Evolutionary conservation across 2,888 invertebrate genomes (phyloP).

Genomic region (Busseola fusca): DNA sequence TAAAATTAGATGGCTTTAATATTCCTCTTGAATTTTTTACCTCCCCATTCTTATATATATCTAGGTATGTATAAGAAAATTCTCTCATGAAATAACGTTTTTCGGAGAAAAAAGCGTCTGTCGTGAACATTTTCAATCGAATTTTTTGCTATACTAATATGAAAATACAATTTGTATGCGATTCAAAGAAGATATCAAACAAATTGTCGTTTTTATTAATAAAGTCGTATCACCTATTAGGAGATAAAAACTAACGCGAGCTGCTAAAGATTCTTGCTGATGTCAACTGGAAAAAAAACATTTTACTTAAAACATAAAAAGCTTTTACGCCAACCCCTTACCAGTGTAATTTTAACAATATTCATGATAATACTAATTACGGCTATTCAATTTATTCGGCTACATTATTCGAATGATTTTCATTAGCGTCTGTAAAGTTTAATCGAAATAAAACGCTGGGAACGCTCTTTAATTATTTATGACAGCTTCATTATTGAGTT

Average conservation of each 20-base stretch:
- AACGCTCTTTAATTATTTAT: slow-evolving; percentile 58
- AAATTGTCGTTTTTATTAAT: slow-evolving; percentile 9
- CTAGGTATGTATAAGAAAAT: not conserved
- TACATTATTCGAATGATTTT: slow-evolving; percentile 52
- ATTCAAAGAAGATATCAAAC: slow-evolving; percentile 12
- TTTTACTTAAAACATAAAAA: slow-evolving; percentile 14
- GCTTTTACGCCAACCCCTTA: slow-evolving; percentile 34
- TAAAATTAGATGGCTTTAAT: slow-evolving; percentile 20
- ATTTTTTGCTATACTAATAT: slow-evolving; percentile 19
- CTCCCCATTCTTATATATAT: not conserved
- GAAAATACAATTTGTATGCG: slow-evolving; percentile 2
- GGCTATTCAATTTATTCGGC: slow-evolving; percentile 50
- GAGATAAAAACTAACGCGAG: slow-evolving; percentile 17
- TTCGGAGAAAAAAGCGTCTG: slow-evolving; percentile 14
- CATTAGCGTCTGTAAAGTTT: slow-evolving; percentile 53
- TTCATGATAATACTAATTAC: slow-evolving; percentile 50
- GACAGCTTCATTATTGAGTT: slow-evolving; percentile 52
- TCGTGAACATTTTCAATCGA: slow-evolving; percentile 12
- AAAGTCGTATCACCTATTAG: not conserved
- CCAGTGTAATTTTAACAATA: slow-evolving; percentile 36
- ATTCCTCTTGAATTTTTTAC: not conserved
- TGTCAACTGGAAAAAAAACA: slow-evolving; percentile 29
- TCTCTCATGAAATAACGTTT: not conserved
- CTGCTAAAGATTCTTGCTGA: slow-evolving; percentile 5
- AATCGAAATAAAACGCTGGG: slow-evolving; percentile 53